Base-by-base conservation (phyloP, 2,888 invertebrate genomes). In the Ptilodon capucinus region DNA sequence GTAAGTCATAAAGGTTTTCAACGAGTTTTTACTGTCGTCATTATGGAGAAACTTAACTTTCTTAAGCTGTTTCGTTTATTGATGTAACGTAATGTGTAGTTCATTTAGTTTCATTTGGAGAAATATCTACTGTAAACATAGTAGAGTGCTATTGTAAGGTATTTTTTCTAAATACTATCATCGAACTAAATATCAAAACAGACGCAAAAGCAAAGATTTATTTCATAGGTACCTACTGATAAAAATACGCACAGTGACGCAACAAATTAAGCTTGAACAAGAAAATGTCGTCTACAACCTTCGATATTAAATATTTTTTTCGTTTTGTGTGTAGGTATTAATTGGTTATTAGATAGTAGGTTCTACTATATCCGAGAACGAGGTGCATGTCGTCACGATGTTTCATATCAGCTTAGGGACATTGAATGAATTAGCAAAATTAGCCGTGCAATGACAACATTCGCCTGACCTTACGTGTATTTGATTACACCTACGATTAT, bases 1-100 rank as follows among this genome's bases (percentile, higher is more conserved):
- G 64, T 65, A 57, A 70, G 64, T 60, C 60, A 58, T 73, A 68
- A 73, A 68, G 52, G 58, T 51, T 68, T 59, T 74, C 61, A 57
- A 68, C 68, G 67, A 61, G 56, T 56, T 50, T 60, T 65, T 58
- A 53, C 23, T 58, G 48, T 48, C 54, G 48, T 42, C 44, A 44
- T 53, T 51, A 60, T 45, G 53, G 45, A 54, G 50, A 62, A 53
- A 58, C 57, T 28, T 17, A 47, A 54, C 28, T n/a, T n/a, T n/a
- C n/a, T n/a, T n/a, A n/a, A n/a, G n/a, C n/a, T n/a, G n/a, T n/a
- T n/a, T n/a, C n/a, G n/a, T n/a, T n/a, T n/a, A n/a, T n/a, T n/a
- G n/a, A n/a, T n/a, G n/a, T n/a, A n/a, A n/a, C n/a, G n/a, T n/a
- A n/a, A n/a, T n/a, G n/a, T n/a, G n/a, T n/a, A n/a, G n/a, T n/a